Percentiles rank a stretch among this genome's conserved stretches.
These are phyloP conservation scores for Pachyrhynchus sulphureomaculatus DNA, from an alignment of 1,140 invertebrate genomes.

Conservation along the genomic window DNA sequence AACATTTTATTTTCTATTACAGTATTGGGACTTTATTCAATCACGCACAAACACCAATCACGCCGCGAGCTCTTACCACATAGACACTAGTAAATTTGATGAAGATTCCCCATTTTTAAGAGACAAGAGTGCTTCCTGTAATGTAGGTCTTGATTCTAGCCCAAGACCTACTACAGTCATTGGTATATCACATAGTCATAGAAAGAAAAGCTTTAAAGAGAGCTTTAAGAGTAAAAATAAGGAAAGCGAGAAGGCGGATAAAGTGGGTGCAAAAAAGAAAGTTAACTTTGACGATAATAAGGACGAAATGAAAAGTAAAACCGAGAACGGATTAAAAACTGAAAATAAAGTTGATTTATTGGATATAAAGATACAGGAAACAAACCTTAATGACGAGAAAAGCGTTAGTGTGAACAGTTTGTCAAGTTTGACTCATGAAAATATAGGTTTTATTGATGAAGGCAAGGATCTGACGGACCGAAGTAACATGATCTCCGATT, in stretches of 20 bases:
- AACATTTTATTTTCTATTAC: slow-evolving; percentile 45
- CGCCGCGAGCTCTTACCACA: slow-evolving; percentile 52
- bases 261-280: slow-evolving; percentile 38
- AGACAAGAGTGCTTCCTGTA: slow-evolving; percentile 70
- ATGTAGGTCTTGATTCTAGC: slow-evolving; percentile 66
- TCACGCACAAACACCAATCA: slow-evolving; percentile 56
- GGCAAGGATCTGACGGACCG: slow-evolving; percentile 48
- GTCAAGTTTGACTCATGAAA: slow-evolving; percentile 44
- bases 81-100: slow-evolving; percentile 47
- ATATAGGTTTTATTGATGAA: slow-evolving; percentile 49
- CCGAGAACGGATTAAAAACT: slow-evolving; percentile 16
- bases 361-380: slow-evolving; percentile 17
- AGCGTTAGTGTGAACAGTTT: slow-evolving; percentile 49
- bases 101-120: slow-evolving; percentile 55
- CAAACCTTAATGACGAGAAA: slow-evolving; percentile 45
- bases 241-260: slow-evolving; percentile 13
- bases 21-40: slow-evolving; percentile 69
- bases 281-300: slow-evolving; percentile 48
- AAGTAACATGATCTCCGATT: slow-evolving; percentile 44
- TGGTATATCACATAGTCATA: slow-evolving; percentile 34
- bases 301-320: slow-evolving; percentile 35
- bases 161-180: slow-evolving; percentile 68
- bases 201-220: slow-evolving; percentile 37
- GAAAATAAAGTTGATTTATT: slow-evolving; percentile 19
- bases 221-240: slow-evolving; percentile 14